Evolutionary conservation across 2,113 vertebrate genomes (phyloP).

Genomic region (Cyprinodon variegatus): DNA sequence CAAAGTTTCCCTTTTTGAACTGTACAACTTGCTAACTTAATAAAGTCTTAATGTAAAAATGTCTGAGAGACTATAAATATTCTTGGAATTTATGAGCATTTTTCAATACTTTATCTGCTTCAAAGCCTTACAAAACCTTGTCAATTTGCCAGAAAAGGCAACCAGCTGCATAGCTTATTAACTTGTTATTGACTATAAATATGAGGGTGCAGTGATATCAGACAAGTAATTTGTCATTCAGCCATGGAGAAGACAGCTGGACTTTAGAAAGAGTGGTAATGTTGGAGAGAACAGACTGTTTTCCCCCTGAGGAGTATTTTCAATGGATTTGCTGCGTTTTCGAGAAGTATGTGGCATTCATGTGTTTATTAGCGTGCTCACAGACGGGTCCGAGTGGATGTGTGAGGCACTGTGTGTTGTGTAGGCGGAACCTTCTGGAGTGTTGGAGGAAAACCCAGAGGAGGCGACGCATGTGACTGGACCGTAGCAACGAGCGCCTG

Average conservation of each 20-base stretch:
- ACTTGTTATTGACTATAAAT: conserved; percentile 3
- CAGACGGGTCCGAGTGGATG: conserved; percentile 51
- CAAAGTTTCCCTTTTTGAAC: neutral
- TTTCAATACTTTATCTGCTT: neutral
- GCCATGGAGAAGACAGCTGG: conserved; percentile 26
- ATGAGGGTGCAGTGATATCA: neutral
- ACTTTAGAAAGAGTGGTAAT: conserved; percentile 44
- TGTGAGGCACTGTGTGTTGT: conserved; percentile 68
- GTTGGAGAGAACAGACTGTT: conserved; percentile 71
- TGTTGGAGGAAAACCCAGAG: conserved; percentile 71
- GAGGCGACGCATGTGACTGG: conserved; percentile 41
- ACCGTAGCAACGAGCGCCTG: conserved; percentile 36
- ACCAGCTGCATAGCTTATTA: neutral
- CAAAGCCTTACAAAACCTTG: neutral
- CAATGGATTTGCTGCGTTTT: conserved; percentile 46
- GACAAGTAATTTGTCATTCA: conserved; percentile 3
- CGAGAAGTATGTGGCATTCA: conserved; percentile 26
- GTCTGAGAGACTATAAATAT: neutral
- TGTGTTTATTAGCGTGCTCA: conserved; percentile 29
- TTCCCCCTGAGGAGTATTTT: conserved; percentile 49
- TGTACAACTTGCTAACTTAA: neutral
- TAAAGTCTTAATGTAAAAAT: neutral
- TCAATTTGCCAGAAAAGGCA: neutral
- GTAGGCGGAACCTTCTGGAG: conserved; percentile 78
- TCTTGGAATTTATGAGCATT: neutral